Conservation (phyloP, 2,113 vertebrate species). For the Malaclemys terrapin region DNA sequence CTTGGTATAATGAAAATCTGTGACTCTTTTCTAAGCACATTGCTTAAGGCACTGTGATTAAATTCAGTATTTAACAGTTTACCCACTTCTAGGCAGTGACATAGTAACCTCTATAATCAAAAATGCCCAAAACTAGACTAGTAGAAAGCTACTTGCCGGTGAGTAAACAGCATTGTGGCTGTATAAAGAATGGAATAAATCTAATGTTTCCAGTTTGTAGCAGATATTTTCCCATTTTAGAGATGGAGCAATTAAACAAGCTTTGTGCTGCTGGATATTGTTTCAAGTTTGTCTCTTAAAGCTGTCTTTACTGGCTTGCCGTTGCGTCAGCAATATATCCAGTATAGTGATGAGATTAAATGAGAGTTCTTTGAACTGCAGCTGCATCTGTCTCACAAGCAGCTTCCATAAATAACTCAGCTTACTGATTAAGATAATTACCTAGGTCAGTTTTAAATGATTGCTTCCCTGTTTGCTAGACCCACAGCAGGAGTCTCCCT, state of each 20-base stretch:
- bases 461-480: background rate
- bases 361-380: constrained; percentile 7
- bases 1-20: rapidly evolving
- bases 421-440: constrained; percentile 13
- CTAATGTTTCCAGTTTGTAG: background rate
- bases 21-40: background rate
- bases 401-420: constrained; percentile 1
- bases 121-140: background rate
- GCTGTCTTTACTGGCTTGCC: background rate
- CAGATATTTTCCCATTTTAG: background rate
- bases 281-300: background rate
- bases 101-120: background rate
- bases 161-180: background rate
- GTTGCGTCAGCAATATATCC: background rate
- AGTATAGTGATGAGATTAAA: background rate
- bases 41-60: background rate
- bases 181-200: background rate
- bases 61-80: background rate
- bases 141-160: background rate
- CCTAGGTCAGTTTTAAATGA: background rate
- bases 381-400: constrained; percentile 1
- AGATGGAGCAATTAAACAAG: background rate
- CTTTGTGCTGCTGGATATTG: background rate
- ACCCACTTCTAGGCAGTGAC: background rate
- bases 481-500: too few relatives aligned